phyloP scores from a whole-genome alignment of 2,797 vertebrate species.

The Galaxias olidus region DNA sequence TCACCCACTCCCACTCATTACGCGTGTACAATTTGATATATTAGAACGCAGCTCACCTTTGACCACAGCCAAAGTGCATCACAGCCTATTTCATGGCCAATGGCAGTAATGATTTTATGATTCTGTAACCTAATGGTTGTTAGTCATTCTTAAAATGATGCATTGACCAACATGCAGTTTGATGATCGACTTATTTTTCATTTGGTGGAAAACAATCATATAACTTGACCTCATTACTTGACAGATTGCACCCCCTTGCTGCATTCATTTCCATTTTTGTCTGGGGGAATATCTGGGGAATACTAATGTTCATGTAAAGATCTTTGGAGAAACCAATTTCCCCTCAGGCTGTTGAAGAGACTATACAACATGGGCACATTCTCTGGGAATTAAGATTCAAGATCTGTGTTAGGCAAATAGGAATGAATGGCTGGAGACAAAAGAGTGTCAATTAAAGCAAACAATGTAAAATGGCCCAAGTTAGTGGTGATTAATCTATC shows the following conservation, averaged over 20 bases:
- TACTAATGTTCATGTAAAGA: background rate
- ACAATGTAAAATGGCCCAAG: constrained; percentile 34
- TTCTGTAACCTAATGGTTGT: background rate
- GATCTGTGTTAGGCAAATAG: constrained; percentile 14
- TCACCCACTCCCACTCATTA: constrained; percentile 18
- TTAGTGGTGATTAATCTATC: constrained; percentile 40
- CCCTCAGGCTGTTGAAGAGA: background rate
- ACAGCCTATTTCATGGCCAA: constrained; percentile 2
- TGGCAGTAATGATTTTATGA: constrained; percentile 9
- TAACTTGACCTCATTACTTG: background rate
- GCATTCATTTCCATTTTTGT: background rate
- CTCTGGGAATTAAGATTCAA: constrained; percentile 15
- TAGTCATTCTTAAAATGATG: constrained; percentile 4
- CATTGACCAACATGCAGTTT: background rate
- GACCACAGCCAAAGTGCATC: constrained; percentile 10
- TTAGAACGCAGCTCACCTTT: constrained; percentile 7
- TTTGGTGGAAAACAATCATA: background rate
- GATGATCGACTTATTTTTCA: background rate
- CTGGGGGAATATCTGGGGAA: background rate
- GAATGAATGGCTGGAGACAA: constrained; percentile 38
- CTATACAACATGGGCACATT: background rate
- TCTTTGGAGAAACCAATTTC: background rate
- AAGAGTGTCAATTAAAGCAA: constrained; percentile 35
- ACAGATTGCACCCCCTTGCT: background rate
- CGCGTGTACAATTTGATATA: constrained; percentile 12